Evolutionary conservation across 1,140 invertebrate genomes (phyloP).

Genomic region (Drosophila subpulchrella): DNA sequence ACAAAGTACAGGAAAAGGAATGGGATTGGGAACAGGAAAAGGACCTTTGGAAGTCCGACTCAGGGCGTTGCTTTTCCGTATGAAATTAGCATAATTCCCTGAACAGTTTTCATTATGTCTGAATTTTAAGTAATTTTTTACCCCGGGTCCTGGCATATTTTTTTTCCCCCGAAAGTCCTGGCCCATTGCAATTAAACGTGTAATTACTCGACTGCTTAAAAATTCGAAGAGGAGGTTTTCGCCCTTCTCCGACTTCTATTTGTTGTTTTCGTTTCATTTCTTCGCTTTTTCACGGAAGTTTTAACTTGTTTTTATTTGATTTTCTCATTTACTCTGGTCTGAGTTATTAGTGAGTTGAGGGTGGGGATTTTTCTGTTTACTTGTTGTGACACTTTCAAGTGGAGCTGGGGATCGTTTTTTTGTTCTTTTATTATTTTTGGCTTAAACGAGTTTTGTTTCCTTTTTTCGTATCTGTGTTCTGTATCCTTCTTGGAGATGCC

Average conservation of each 20-base stretch:
- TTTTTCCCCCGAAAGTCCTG: constrained; percentile 20
- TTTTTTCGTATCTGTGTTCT: constrained; percentile 14
- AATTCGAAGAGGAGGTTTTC: constrained; percentile 54
- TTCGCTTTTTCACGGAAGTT: constrained; percentile 56
- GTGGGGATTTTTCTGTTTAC: constrained; percentile 41
- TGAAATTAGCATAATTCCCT: constrained; percentile 82
- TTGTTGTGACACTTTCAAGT: constrained; percentile 74
- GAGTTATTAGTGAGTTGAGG: constrained; percentile 68
- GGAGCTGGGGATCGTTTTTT: constrained; percentile 32
- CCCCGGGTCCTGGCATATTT: constrained; percentile 49
- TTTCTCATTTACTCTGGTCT: constrained; percentile 80
- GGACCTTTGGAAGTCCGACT: constrained; percentile 25
- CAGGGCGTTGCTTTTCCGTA: constrained; percentile 52
- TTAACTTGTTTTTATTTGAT: constrained; percentile 82
- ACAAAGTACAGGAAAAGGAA: constrained; percentile 41
- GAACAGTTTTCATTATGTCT: constrained; percentile 78
- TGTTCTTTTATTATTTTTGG: constrained; percentile 49
- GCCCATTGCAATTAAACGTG: constrained; percentile 81
- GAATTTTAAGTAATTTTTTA: constrained; percentile 75
- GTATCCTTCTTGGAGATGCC: constrained; percentile 39
- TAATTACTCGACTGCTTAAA: constrained; percentile 80
- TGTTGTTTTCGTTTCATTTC: constrained; percentile 65
- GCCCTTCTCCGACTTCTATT: constrained; percentile 40
- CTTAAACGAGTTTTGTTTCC: constrained; percentile 40
- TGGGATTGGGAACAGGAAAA: neutral